A percentile compares a stretch with the other conserved stretches of the same genome.
phyloP scores from a whole-genome alignment of 2,888 invertebrate species.

The Clanis bilineata region DNA sequence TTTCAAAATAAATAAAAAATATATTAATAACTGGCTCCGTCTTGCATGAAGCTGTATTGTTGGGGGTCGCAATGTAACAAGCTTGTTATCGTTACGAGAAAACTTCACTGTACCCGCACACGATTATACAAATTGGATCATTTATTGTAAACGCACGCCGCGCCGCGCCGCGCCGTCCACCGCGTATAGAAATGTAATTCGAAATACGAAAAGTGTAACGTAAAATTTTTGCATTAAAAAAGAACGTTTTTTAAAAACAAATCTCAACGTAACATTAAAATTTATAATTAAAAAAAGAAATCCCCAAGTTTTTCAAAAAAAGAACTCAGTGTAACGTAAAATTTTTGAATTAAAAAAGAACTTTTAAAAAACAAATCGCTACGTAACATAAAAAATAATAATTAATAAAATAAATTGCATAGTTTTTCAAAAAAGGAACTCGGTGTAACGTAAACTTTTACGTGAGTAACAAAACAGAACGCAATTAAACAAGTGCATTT shows the following conservation, averaged over 20 bases:
- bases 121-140: conserved; percentile 51
- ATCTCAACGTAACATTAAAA: no score
- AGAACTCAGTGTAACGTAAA: no score
- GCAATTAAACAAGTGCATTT: background rate
- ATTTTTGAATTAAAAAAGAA: no score
- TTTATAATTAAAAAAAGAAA: no score
- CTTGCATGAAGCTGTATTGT: conserved; percentile 31
- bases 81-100: conserved; percentile 36
- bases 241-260: no score
- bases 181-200: background rate
- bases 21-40: conserved; percentile 17
- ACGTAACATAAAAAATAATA: no score
- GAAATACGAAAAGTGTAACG: conserved; percentile 10
- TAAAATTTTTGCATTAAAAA: no score
- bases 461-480: no score
- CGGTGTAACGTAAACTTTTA: background rate
- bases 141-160: conserved; percentile 23
- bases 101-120: conserved; percentile 36
- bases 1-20: background rate
- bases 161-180: background rate
- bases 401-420: no score
- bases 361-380: no score
- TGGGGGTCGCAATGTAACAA: conserved; percentile 33
- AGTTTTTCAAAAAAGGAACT: background rate
- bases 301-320: no score